Evolutionary conservation across 2,113 vertebrate genomes (phyloP).

Genomic region (Cavia porcellus): DNA sequence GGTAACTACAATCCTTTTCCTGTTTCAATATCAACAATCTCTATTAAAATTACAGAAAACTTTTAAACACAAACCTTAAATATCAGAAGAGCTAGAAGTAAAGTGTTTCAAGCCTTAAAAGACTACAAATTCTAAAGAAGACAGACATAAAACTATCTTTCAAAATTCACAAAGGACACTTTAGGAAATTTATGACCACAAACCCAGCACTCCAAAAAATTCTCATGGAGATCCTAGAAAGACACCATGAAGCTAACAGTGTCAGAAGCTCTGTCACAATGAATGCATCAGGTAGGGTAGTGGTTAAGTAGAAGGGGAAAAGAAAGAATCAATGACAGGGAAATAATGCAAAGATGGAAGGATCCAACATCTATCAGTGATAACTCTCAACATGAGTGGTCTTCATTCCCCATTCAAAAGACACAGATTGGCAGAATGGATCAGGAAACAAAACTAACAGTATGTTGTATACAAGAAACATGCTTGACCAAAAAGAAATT

Average conservation of each 20-base stretch:
- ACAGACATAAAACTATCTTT: neutral
- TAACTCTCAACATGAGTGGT: neutral
- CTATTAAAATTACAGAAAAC: neutral
- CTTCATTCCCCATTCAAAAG: neutral
- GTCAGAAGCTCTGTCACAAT: neutral
- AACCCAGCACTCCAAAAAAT: neutral
- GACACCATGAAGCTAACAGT: neutral
- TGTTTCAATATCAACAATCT: neutral
- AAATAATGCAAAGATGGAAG: neutral
- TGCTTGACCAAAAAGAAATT: neutral
- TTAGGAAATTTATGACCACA: neutral
- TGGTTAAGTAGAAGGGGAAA: neutral
- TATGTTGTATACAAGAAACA: neutral
- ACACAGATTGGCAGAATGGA: neutral
- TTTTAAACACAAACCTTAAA: neutral
- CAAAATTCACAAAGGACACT: neutral
- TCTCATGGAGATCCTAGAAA: neutral
- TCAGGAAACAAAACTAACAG: neutral
- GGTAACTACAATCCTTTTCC: neutral
- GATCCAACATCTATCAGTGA: neutral
- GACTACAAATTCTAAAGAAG: neutral
- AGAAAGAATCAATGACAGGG: neutral
- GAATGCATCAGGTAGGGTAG: neutral
- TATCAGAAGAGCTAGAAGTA: neutral
- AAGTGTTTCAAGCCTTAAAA: neutral